These are phyloP conservation scores for Tokudaia muenninki DNA, from an alignment of 2,797 vertebrate genomes.

Conservation along the genomic window DNA sequence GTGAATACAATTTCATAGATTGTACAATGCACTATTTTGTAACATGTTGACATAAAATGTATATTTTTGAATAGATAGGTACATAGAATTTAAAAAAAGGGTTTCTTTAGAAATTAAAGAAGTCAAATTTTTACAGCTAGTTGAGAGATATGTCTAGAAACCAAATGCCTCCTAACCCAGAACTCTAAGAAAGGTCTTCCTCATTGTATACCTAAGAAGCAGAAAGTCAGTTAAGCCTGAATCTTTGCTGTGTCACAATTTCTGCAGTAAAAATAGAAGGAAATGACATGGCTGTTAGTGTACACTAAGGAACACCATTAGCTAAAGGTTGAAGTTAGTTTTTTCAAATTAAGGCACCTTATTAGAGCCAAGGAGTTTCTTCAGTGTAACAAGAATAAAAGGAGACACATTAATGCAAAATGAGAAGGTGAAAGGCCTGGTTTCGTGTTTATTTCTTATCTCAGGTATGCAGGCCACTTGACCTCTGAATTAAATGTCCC, in stretches of 20 bases:
- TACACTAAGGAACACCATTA: background rate
- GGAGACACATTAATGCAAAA: background rate
- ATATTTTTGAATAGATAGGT: background rate
- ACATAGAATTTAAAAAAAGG: background rate
- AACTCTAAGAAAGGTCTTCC: background rate
- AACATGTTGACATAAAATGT: background rate
- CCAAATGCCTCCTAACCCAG: background rate
- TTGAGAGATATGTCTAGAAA: background rate
- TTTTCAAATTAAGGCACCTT: constrained; percentile 15
- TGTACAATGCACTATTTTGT: background rate
- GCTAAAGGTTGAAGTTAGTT: background rate
- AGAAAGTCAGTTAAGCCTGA: background rate
- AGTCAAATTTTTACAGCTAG: background rate
- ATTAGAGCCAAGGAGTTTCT: background rate
- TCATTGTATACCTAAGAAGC: too few relatives aligned
- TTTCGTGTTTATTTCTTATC: constrained; percentile 27
- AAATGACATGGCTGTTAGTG: background rate
- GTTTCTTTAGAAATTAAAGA: background rate
- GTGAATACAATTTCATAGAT: background rate
- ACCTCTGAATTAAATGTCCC: background rate
- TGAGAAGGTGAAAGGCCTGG: background rate
- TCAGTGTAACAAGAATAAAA: background rate
- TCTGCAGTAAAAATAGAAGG: background rate
- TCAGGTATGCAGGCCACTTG: background rate
- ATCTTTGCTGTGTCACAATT: background rate